phyloP scores from a whole-genome alignment of 92 coral and sea anemone species.

The Palythoa grandis region DNA sequence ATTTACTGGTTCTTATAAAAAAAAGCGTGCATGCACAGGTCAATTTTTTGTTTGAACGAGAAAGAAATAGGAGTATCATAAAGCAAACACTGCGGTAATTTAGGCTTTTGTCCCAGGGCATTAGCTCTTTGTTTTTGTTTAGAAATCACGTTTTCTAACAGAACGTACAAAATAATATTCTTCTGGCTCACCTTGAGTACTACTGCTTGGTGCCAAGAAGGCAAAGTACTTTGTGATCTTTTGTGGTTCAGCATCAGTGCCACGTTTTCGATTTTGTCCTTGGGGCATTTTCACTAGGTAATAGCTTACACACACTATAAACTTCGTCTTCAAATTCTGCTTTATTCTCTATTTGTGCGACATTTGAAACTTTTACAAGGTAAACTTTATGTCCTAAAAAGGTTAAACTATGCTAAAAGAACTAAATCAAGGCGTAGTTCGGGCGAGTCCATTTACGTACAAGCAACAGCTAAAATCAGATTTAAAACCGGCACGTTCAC shows the following conservation, averaged over 20 bases:
- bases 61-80: not conserved
- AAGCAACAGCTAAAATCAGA: too few species aligned
- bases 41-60: not conserved
- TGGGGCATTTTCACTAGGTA: slow-evolving; percentile 3
- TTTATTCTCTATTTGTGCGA: too few species aligned
- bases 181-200: not conserved
- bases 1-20: too few species aligned
- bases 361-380: too few species aligned
- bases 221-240: not conserved
- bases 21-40: too few species aligned
- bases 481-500: too few species aligned
- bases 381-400: too few species aligned
- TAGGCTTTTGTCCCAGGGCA: not conserved
- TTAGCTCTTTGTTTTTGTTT: not conserved
- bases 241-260: not conserved
- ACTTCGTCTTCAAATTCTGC: too few species aligned
- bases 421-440: too few species aligned
- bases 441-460: too few species aligned
- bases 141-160: not conserved
- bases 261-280: not conserved
- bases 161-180: not conserved
- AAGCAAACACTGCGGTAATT: not conserved
- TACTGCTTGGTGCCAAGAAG: not conserved
- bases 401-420: too few species aligned
- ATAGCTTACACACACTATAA: too few species aligned